These are phyloP conservation scores for Catharus minimus DNA, from an alignment of 2,113 vertebrate genomes.

Conservation along the genomic window DNA sequence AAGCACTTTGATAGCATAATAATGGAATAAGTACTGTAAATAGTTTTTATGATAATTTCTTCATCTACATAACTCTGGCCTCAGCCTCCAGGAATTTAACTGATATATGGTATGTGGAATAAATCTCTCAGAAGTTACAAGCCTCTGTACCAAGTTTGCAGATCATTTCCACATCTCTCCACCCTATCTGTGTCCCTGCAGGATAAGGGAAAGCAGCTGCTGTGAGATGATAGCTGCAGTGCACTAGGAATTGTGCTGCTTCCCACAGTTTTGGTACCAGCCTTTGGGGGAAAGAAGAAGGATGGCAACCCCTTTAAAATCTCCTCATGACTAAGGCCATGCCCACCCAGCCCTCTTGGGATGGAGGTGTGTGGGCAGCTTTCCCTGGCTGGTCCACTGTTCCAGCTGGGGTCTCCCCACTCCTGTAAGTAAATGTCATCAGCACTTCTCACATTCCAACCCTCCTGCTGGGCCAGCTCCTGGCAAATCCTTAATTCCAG, in stretches of 20 bases:
- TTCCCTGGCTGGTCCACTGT: neutral
- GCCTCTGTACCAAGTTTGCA: neutral
- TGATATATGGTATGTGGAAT: neutral
- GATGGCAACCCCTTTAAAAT: neutral
- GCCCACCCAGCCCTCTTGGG: neutral
- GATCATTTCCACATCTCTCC: neutral
- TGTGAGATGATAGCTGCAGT: neutral
- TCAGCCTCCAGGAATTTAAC: neutral
- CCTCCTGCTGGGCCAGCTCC: neutral
- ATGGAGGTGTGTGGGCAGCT: neutral
- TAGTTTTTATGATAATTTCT: conserved; percentile 18
- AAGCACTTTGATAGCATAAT: neutral
- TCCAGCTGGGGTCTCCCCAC: neutral
- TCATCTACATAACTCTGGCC: neutral
- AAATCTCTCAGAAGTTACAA: neutral
- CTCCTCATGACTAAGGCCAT: neutral
- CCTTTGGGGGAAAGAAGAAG: neutral
- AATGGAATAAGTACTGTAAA: conserved; percentile 9
- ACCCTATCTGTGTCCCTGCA: neutral
- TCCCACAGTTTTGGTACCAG: neutral
- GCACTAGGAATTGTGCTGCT: neutral
- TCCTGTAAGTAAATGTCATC: neutral
- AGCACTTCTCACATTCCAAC: neutral
- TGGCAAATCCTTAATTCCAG: neutral
- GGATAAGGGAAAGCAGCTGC: neutral